These are phyloP conservation scores for Pelvicachromis taeniatus DNA, from an alignment of 2,113 vertebrate genomes.

Conservation along the genomic window DNA sequence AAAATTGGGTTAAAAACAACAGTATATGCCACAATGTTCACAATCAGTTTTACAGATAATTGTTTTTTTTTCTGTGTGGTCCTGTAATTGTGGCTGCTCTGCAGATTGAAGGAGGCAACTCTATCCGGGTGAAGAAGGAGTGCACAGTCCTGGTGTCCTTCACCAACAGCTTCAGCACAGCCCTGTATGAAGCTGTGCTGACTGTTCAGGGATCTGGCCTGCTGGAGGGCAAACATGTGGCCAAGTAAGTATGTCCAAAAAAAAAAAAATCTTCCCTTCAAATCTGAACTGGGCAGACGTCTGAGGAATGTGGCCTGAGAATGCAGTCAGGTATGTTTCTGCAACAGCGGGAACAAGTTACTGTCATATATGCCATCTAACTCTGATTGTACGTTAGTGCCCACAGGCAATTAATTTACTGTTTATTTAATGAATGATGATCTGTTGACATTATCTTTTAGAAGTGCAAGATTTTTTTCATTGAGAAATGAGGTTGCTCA, in stretches of 20 bases:
- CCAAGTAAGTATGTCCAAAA: slow-evolving; percentile 15
- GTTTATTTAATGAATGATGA: neutral
- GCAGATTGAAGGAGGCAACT: slow-evolving; percentile 52
- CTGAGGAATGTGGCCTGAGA: slow-evolving; percentile 15
- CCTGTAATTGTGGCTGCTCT: neutral
- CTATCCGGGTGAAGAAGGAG: slow-evolving; percentile 15
- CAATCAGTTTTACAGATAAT: neutral
- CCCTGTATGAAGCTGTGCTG: slow-evolving; percentile 21
- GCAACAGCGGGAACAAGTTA: neutral
- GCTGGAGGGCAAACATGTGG: slow-evolving; percentile 28
- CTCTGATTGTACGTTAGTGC: neutral
- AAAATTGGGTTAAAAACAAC: neutral
- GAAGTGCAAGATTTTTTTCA: neutral
- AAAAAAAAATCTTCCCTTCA: neutral
- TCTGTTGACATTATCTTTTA: neutral
- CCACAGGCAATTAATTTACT: neutral
- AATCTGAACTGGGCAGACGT: neutral
- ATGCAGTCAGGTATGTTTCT: slow-evolving; percentile 21
- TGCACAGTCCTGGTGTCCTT: slow-evolving; percentile 26
- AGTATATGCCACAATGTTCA: neutral
- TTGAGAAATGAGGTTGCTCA: neutral
- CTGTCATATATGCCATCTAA: neutral
- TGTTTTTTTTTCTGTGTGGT: neutral
- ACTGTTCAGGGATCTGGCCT: slow-evolving; percentile 46
- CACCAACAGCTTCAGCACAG: slow-evolving; percentile 11